Base-by-base conservation (phyloP, 2,888 invertebrate genomes). In the Hedychridium roseum region DNA sequence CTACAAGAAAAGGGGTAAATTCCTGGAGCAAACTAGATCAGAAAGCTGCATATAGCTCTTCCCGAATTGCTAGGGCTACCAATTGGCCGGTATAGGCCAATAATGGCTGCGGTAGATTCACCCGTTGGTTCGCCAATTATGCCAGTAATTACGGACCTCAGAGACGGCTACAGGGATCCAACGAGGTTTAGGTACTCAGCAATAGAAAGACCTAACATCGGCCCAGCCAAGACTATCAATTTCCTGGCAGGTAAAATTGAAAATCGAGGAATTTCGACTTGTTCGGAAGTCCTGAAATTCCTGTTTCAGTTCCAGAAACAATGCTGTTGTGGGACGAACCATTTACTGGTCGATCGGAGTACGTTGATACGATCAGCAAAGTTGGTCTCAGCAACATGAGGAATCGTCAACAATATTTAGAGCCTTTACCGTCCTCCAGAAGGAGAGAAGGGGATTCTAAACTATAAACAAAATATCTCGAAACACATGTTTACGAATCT, bases 101-200 rank as follows among this genome's bases (percentile, higher is more conserved):
- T 88, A 55, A 82, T 83, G 73, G 84, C 86, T 0, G 86, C 86
- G 0, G 78, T 85, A 0, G 85, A 87, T 60, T 85, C 86, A 0
- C 81, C 78, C 1, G 83, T 85, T 0, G 84, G 84, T 0, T 81
- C 84, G 15, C 86, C 86, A 0, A 82, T 86, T 64, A 83, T 83
- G 49, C 81, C 82, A 38, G 81, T 83, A 43, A 78, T 82, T 0
- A 79, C 84, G 0, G 84, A 85, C n/a, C 71, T 85, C 20, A 80
- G 83, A 6, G 74, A 82, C 2, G 86, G 85, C 26, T 87, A 86
- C 70, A 83, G 84, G 46, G 88, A 88, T 65, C 87, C 86, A 0
- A 85, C 83, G 0, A 80, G 82, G 60, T 88, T 88, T 73, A 75
- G 82, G 54, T 80, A 80, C 28, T 82, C 83, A 0, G 83, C 85